These are phyloP conservation scores for Cheilosia impressa DNA, from an alignment of 2,888 invertebrate genomes.

Conservation along the genomic window DNA sequence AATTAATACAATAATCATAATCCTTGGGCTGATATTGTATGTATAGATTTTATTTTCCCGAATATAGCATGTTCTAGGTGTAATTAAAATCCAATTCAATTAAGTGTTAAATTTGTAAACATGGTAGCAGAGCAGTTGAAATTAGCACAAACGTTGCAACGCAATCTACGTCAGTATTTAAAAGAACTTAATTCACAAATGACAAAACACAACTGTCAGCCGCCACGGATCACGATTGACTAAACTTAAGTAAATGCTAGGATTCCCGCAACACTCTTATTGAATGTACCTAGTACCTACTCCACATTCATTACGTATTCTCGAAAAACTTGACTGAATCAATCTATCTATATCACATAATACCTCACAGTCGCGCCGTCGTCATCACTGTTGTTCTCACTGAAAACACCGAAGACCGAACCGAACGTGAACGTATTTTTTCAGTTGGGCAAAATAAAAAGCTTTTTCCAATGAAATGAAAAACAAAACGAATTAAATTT, in stretches of 20 bases:
- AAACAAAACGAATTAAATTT: constrained; percentile 47
- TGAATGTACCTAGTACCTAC: constrained; percentile 71
- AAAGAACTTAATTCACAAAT: constrained; percentile 28
- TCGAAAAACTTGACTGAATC: constrained; percentile 72
- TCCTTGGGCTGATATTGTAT: constrained; percentile 83
- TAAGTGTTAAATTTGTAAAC: constrained; percentile 4
- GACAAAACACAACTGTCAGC: constrained; percentile 83
- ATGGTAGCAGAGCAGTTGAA: constrained; percentile 4
- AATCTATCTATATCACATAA: constrained; percentile 73
- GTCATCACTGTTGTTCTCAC: constrained; percentile 72
- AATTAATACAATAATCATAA: constrained; percentile 81
- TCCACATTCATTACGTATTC: constrained; percentile 75
- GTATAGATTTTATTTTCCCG: constrained; percentile 9
- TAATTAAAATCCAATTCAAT: constrained; percentile 18
- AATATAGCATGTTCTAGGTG: constrained; percentile 17
- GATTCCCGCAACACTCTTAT: constrained; percentile 79
- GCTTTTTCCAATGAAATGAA: constrained; percentile 64
- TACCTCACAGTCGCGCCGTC: constrained; percentile 74
- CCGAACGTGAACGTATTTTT: constrained; percentile 44
- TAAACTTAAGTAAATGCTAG: constrained; percentile 83
- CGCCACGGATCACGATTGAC: constrained; percentile 84
- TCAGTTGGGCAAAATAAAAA: constrained; percentile 48
- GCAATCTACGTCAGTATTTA: constrained; percentile 31
- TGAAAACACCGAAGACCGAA: constrained; percentile 36
- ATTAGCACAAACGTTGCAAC: constrained; percentile 19